Conservation (phyloP, 2,113 vertebrate species). For the Pseudorasbora parva region DNA sequence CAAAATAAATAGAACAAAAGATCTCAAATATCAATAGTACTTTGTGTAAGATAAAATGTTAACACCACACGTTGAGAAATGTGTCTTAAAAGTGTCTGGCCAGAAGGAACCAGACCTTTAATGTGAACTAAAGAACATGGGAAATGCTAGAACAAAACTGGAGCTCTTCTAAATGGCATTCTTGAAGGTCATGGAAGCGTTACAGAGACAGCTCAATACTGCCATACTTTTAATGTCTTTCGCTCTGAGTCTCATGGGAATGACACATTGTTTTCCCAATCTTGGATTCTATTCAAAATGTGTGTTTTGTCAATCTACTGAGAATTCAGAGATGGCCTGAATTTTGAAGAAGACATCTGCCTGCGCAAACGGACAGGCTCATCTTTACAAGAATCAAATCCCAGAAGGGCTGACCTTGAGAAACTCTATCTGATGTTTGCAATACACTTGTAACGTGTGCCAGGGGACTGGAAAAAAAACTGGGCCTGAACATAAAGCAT, state of each 20-base stretch:
- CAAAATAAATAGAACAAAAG: neutral
- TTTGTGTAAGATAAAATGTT: neutral
- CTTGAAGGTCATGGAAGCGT: slow-evolving; percentile 30
- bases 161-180: slow-evolving; percentile 15
- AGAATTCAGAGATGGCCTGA: slow-evolving; percentile 37
- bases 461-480: slow-evolving; percentile 24
- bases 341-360: slow-evolving; percentile 24
- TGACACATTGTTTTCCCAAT: slow-evolving; percentile 37
- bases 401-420: neutral
- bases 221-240: slow-evolving; percentile 29
- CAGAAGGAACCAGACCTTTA: neutral
- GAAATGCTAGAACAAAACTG: neutral
- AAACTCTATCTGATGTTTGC: slow-evolving; percentile 34
- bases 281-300: slow-evolving; percentile 40
- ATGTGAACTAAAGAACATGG: neutral
- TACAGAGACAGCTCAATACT: slow-evolving; percentile 7
- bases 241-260: neutral
- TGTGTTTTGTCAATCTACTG: slow-evolving; percentile 5
- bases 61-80: slow-evolving; percentile 11
- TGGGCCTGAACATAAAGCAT: slow-evolving; percentile 21
- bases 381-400: slow-evolving; percentile 22
- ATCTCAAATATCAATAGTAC: neutral
- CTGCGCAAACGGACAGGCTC: slow-evolving; percentile 18
- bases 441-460: slow-evolving; percentile 29
- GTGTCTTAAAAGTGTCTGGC: neutral